Base-by-base conservation (phyloP, 2,113 vertebrate genomes). In the Tachysurus vachellii region DNA sequence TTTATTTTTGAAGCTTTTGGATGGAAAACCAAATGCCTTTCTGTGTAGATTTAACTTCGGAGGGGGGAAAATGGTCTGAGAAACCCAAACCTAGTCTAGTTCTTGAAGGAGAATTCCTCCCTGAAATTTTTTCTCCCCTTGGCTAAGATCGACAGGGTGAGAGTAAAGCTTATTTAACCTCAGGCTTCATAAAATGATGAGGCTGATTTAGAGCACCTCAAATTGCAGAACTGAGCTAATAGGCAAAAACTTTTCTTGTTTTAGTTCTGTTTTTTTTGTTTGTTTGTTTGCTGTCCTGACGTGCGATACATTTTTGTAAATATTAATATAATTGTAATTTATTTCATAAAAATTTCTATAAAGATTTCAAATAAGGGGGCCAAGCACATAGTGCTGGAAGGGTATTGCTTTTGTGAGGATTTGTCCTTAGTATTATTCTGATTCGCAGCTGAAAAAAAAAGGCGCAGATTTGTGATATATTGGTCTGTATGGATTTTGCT, bases 221-320 rank as follows among this genome's bases (percentile, higher is more conserved):
- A 82, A 82, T n/a, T 66, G 80, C 36, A 64, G 54, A 82, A 44
- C 85, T 28, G 77, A 86, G 28, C 13, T 26, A 76, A 23, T 16
- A 83, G 44, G 31, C 21, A 62, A 16, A 54, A 77, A n/a, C 1
- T 47, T 36, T 36, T 36, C 36, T 36, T 1, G 36, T 36, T 36
- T 36, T 2, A 36, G 36, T 36, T 36, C 36, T 36, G 36, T 36
- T 36, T 36, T 1, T 36, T 36, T 36, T 36, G 36, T 36, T 36
- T 36, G 36, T 36, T 36, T 36, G 36, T 36, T 36, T 36, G 36
- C 2, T 19, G 12, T 70, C 28, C 28, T 70, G 28, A 71, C 8
- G 31, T 3, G 5, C 17, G 16, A 36, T 8, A 0, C 31, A 19
- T 42, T 71, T 19, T 71, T 71, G 14, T 8, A 71, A 36, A 70